Percentiles rank a stretch among this genome's conserved stretches.
These are phyloP conservation scores for Sepiola atlantica DNA, from an alignment of 2,888 invertebrate species.

Conservation along the genomic window DNA sequence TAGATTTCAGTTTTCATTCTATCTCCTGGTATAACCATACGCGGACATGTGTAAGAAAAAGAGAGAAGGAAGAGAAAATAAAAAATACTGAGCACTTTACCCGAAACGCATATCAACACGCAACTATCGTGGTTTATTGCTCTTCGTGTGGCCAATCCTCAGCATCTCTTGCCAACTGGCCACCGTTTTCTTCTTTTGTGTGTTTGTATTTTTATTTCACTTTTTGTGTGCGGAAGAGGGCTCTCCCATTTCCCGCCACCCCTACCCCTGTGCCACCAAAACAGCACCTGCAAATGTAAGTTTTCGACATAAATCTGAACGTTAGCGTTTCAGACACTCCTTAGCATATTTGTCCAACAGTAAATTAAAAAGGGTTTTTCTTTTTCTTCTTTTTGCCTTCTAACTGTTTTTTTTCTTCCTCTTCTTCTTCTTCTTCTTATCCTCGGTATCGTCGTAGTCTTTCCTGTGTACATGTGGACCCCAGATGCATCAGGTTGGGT, in stretches of 20 bases:
- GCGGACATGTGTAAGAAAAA: not conserved
- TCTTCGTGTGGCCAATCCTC: not conserved
- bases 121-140: not conserved
- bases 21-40: not conserved
- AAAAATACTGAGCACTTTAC: not conserved
- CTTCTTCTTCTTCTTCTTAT: not conserved
- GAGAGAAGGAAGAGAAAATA: not conserved
- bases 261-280: not conserved
- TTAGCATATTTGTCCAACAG: slow-evolving; percentile 32
- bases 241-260: not conserved
- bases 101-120: not conserved
- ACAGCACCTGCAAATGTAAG: slow-evolving; percentile 32
- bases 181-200: not conserved
- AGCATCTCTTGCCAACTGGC: not conserved
- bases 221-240: too few species aligned
- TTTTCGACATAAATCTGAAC: not conserved
- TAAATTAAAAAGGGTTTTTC: not conserved
- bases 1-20: not conserved
- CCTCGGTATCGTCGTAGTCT: not conserved
- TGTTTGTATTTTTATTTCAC: not conserved
- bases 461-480: not conserved
- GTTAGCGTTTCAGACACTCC: not conserved
- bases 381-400: not conserved
- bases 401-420: not conserved
- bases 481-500: not conserved